phyloP scores from a whole-genome alignment of 1,140 invertebrate genomes.

The Drosophila asahinai region DNA sequence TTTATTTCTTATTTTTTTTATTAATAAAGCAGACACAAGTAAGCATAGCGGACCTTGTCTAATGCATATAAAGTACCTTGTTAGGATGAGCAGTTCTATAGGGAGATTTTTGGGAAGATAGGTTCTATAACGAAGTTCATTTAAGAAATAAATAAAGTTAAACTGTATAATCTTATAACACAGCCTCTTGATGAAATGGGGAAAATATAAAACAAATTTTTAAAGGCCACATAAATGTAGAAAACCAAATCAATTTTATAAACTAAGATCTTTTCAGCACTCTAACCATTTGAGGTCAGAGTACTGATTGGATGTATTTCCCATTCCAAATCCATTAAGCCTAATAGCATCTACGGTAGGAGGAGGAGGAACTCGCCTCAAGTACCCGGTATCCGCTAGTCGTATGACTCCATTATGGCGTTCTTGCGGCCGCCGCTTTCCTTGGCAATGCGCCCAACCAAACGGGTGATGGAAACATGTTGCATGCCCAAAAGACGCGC shows the following conservation, averaged over 20 bases:
- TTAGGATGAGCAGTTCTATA: not conserved
- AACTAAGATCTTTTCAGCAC: not conserved
- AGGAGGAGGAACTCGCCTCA: constrained; percentile 4
- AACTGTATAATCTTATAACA: not conserved
- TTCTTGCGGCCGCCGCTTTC: constrained; percentile 50
- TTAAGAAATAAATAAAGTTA: not conserved
- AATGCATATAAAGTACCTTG: constrained; percentile 15
- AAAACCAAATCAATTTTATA: not conserved
- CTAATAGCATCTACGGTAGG: not conserved
- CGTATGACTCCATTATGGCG: constrained; percentile 32
- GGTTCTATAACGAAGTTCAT: not conserved
- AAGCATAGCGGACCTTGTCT: constrained; percentile 11
- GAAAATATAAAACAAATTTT: not conserved
- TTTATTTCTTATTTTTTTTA: not conserved
- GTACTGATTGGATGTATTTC: not conserved
- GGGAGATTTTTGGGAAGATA: not conserved
- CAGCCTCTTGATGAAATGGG: not conserved
- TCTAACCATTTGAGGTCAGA: not conserved
- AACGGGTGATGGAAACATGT: constrained; percentile 77
- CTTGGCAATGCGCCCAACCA: constrained; percentile 77
- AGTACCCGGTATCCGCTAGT: constrained; percentile 44
- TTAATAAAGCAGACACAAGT: constrained; percentile 4
- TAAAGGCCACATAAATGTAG: not conserved
- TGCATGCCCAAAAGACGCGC: constrained; percentile 57
- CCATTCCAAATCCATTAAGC: constrained; percentile 1